phyloP scores from a whole-genome alignment of 2,113 vertebrate species.

The Todiramphus saurophagus region DNA sequence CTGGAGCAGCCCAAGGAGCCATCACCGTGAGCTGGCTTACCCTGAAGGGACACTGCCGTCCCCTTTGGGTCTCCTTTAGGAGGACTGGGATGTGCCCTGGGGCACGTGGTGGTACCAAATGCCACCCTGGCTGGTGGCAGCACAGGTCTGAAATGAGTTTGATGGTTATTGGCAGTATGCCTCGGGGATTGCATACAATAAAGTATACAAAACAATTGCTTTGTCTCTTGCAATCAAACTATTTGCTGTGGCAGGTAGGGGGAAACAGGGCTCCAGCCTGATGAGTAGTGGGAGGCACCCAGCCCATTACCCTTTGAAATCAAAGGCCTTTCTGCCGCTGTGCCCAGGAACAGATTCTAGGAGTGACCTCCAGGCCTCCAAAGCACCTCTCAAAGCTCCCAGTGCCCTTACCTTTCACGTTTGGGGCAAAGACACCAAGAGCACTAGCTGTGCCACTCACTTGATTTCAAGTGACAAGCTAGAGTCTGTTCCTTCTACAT shows the following conservation, averaged over 20 bases:
- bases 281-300: background rate
- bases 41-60: accelerated
- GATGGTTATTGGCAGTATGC: background rate
- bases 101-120: background rate
- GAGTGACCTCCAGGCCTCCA: background rate
- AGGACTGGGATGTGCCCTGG: background rate
- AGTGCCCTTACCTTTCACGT: background rate
- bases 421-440: background rate
- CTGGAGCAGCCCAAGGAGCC: accelerated
- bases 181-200: background rate
- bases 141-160: background rate
- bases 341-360: background rate
- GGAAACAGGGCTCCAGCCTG: background rate
- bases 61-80: background rate
- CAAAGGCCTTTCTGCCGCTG: background rate
- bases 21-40: background rate
- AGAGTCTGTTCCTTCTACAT: background rate
- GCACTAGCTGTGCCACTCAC: background rate
- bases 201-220: background rate
- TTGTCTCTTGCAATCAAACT: background rate
- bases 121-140: background rate
- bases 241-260: background rate
- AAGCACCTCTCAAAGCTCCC: background rate
- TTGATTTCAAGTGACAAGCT: background rate
- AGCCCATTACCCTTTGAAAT: background rate